Evolutionary conservation across 2,113 vertebrate species (phyloP).

Genomic region (Hassar affinis): DNA sequence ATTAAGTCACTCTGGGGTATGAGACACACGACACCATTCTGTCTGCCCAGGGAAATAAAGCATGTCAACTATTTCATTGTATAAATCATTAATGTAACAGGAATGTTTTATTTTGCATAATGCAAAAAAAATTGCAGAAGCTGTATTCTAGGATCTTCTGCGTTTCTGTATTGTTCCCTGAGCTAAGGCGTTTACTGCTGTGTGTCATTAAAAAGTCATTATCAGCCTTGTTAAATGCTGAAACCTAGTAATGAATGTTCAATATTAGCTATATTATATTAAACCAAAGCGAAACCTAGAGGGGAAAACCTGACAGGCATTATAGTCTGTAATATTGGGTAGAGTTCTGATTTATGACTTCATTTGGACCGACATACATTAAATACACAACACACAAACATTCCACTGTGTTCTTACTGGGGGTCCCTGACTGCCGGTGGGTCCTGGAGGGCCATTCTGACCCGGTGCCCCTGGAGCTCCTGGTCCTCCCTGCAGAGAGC

Average conservation of each 20-base stretch:
- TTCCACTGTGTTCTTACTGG: conserved; percentile 78
- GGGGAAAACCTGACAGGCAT: not conserved
- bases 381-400: not conserved
- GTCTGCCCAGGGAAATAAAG: not conserved
- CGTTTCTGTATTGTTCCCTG: not conserved
- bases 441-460: conserved; percentile 78
- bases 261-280: not conserved
- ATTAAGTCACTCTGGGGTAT: not conserved
- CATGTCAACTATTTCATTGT: not conserved
- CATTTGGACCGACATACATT: not conserved
- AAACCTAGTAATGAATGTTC: not conserved
- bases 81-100: not conserved
- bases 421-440: conserved; percentile 83
- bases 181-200: not conserved
- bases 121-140: not conserved
- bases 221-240: not conserved
- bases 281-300: too few relatives aligned
- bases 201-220: not conserved
- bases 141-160: not conserved
- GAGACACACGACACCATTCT: not conserved
- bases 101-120: not conserved
- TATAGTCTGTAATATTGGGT: not conserved
- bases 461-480: conserved; percentile 88
- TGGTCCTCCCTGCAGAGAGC: conserved; percentile 79
- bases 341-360: not conserved